These are phyloP conservation scores for Zootoca vivipara DNA, from an alignment of 2,113 vertebrate species.

Conservation along the genomic window DNA sequence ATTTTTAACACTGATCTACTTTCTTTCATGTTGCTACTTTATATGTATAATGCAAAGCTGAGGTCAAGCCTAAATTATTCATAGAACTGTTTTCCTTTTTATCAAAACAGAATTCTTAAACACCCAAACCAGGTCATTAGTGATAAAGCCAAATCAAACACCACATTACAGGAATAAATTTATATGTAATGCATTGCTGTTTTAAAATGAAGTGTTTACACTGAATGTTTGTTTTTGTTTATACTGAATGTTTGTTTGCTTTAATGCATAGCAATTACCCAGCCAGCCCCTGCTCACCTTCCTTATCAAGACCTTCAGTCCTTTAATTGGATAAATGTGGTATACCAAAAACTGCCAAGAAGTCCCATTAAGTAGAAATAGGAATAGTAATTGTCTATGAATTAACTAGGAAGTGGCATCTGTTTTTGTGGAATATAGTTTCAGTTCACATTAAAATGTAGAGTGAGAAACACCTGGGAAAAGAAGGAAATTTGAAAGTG, in stretches of 20 bases:
- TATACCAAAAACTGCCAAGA: not conserved
- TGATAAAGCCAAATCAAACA: slow-evolving; percentile 26
- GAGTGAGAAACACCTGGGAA: slow-evolving; percentile 1
- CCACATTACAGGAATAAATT: slow-evolving; percentile 4
- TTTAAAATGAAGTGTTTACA: slow-evolving; percentile 25
- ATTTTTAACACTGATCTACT: slow-evolving; percentile 48
- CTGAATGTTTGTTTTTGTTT: slow-evolving; percentile 28
- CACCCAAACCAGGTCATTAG: slow-evolving; percentile 30
- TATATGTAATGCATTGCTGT: not conserved
- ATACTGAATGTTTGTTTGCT: slow-evolving; percentile 14
- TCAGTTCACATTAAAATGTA: not conserved
- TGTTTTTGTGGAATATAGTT: slow-evolving; percentile 16
- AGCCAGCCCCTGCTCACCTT: slow-evolving; percentile 11
- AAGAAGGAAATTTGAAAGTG: slow-evolving; percentile 29
- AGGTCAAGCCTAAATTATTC: slow-evolving; percentile 37
- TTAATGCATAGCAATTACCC: not conserved
- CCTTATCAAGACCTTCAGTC: slow-evolving; percentile 2
- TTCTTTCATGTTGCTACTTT: slow-evolving; percentile 11
- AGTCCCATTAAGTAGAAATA: not conserved
- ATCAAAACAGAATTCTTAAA: slow-evolving; percentile 38
- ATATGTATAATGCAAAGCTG: slow-evolving; percentile 14
- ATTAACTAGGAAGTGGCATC: slow-evolving; percentile 27
- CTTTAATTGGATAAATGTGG: slow-evolving; percentile 34
- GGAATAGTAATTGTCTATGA: not conserved
- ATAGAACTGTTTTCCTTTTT: slow-evolving; percentile 27